phyloP scores from a whole-genome alignment of 1,140 invertebrate species.

The Manduca sexta region DNA sequence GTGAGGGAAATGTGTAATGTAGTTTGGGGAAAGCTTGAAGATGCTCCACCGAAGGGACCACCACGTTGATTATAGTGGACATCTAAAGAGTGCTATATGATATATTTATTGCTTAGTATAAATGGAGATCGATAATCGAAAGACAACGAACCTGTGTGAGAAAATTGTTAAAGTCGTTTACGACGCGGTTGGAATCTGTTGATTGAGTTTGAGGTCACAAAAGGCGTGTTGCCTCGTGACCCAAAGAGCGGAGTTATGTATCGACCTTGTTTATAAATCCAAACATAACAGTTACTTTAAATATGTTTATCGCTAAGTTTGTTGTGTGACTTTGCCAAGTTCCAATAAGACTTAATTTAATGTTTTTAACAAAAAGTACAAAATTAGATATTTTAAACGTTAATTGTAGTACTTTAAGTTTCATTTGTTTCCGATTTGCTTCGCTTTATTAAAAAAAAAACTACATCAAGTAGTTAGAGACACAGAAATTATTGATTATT shows the following conservation, averaged over 20 bases:
- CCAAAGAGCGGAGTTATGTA: constrained; percentile 43
- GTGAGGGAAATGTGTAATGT: constrained; percentile 98
- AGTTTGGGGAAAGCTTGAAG: constrained; percentile 76
- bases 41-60: constrained; percentile 64
- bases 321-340: constrained; percentile 19
- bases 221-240: constrained; percentile 44
- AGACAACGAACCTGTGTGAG: too few species aligned
- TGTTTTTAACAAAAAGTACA: constrained; percentile 45
- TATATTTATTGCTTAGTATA: too few species aligned
- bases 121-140: too few species aligned
- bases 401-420: constrained; percentile 15
- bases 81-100: too few species aligned
- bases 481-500: too few species aligned
- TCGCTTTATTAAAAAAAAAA: too few species aligned
- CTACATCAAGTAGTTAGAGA: too few species aligned
- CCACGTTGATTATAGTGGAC: constrained; percentile 36
- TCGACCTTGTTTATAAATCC: constrained; percentile 55
- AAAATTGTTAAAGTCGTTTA: too few species aligned
- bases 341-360: constrained; percentile 1
- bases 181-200: constrained; percentile 41
- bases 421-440: constrained; percentile 2
- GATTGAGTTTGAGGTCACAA: constrained; percentile 64
- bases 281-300: constrained; percentile 33
- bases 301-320: constrained; percentile 4
- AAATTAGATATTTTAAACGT: constrained; percentile 26